These are phyloP conservation scores for Hoplias malabaricus DNA, from an alignment of 2,113 vertebrate genomes.

Conservation along the genomic window DNA sequence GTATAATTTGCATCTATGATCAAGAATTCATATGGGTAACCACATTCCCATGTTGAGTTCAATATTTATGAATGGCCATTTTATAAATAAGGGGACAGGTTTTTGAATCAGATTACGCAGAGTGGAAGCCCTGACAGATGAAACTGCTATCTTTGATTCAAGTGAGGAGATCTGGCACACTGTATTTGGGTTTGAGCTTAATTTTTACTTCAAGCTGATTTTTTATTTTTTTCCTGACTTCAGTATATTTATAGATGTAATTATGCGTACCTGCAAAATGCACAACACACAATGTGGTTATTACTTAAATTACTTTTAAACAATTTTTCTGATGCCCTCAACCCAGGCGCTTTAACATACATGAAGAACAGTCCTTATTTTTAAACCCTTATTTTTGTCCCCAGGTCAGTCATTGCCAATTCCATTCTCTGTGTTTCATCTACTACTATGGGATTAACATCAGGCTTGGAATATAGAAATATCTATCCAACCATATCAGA, in stretches of 20 bases:
- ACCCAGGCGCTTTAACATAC: not conserved
- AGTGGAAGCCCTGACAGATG: not conserved
- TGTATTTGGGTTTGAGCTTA: not conserved
- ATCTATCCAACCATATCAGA: not conserved
- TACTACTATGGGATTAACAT: not conserved
- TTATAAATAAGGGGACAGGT: not conserved
- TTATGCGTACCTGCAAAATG: no score
- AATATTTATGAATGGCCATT: not conserved
- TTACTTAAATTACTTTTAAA: no score
- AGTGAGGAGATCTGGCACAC: not conserved
- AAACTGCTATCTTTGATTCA: not conserved
- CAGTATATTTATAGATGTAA: no score
- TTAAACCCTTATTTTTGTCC: no score
- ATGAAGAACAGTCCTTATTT: not conserved
- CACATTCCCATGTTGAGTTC: not conserved
- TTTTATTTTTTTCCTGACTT: no score
- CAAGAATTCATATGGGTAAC: not conserved
- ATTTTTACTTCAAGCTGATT: no score
- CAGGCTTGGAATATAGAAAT: not conserved
- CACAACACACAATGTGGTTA: no score
- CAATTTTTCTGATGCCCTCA: not conserved
- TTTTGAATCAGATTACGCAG: not conserved
- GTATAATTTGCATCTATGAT: not conserved
- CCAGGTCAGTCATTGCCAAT: no score
- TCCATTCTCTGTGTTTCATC: not conserved